Percentiles rank a stretch among this genome's conserved stretches.
Evolutionary conservation across 1,140 invertebrate species (phyloP).

Genomic region (Helicoverpa zea): DNA sequence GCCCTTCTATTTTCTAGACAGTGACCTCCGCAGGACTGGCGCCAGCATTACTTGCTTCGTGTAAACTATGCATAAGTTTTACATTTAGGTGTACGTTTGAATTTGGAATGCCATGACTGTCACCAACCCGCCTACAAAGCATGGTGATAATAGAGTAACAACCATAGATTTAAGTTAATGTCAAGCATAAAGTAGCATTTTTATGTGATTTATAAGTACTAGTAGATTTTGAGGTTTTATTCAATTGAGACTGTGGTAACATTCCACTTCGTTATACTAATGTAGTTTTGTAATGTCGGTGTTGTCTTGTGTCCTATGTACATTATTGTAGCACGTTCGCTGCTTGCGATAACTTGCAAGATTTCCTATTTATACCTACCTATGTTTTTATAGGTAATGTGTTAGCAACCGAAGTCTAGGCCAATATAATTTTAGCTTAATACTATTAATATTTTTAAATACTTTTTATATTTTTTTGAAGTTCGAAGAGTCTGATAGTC

Average conservation of each 20-base stretch:
- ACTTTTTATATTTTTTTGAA: no score
- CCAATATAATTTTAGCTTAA: no score
- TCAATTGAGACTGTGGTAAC: neutral
- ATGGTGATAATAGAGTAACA: neutral
- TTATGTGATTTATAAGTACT: neutral
- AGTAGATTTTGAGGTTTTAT: neutral
- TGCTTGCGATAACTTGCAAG: neutral
- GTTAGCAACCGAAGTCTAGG: no score
- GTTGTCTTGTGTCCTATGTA: neutral
- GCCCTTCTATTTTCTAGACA: no score
- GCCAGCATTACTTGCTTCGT: no score
- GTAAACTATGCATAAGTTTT: no score
- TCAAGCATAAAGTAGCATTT: no score
- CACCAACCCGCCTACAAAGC: constrained; percentile 9
- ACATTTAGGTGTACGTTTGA: neutral
- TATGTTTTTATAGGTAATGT: no score
- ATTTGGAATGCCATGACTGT: neutral
- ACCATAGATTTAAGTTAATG: neutral
- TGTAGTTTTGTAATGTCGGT: neutral
- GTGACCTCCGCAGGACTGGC: no score
- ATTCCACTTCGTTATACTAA: constrained; percentile 17
- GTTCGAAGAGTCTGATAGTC: no score
- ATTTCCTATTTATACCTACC: no score
- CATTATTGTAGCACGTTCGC: neutral
- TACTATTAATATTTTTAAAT: no score